A percentile compares a stretch with the other conserved stretches of the same genome.
Evolutionary conservation across 1,140 invertebrate species (phyloP).

Genomic region (Wasmannia auropunctata): DNA sequence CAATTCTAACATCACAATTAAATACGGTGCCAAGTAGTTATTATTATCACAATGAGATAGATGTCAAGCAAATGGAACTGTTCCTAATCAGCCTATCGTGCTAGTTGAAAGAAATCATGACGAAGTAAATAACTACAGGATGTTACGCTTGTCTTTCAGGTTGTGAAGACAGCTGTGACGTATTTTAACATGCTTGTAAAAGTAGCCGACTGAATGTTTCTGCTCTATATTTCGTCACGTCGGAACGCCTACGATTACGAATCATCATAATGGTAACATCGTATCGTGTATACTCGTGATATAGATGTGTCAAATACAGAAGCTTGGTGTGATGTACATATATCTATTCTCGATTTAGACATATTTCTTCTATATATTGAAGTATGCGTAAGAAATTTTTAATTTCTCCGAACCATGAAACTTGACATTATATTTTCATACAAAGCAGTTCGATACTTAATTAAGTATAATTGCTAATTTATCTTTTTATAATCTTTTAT

Average conservation of each 20-base stretch:
- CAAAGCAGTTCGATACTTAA: not conserved
- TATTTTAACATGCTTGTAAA: slow-evolving; percentile 71
- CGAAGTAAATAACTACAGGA: slow-evolving; percentile 8
- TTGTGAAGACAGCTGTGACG: slow-evolving; percentile 71
- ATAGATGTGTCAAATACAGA: slow-evolving; percentile 21
- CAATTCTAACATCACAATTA: not conserved
- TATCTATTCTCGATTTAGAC: not conserved
- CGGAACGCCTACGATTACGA: slow-evolving; percentile 7
- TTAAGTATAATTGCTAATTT: not conserved
- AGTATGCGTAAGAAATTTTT: not conserved
- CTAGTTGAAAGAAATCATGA: not conserved
- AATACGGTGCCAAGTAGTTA: not conserved
- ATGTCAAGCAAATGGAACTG: not conserved
- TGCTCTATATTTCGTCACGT: not conserved
- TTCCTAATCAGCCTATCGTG: not conserved
- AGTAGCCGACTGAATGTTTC: slow-evolving; percentile 39
- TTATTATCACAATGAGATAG: not conserved
- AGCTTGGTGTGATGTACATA: not conserved
- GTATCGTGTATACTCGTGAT: not conserved
- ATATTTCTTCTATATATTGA: not conserved
- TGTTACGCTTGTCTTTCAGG: slow-evolving; percentile 45
- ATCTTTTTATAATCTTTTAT: too few species aligned
- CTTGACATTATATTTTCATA: not conserved
- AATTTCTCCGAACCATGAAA: not conserved
- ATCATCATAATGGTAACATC: not conserved